Evolutionary conservation across 2,888 invertebrate species (phyloP).

Genomic region (Strigamia maritima): DNA sequence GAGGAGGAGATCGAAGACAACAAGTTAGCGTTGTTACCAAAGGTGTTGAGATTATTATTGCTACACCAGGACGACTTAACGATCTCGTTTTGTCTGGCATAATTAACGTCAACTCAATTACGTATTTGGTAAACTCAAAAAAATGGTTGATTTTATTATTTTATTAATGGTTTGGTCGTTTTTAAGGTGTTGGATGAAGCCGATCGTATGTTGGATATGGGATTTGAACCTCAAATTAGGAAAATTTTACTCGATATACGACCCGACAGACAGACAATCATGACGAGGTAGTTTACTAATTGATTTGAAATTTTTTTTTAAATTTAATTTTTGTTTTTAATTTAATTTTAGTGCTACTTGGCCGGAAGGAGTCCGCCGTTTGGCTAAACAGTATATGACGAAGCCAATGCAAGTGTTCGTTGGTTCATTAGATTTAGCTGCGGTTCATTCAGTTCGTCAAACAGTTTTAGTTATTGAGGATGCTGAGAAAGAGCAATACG

Average conservation of each 20-base stretch:
- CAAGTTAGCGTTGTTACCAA: constrained; percentile 70
- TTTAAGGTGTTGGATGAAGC: constrained; percentile 74
- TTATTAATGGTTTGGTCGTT: neutral
- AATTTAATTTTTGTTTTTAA: neutral
- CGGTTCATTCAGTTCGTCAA: constrained; percentile 83
- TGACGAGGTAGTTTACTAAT: constrained; percentile 69
- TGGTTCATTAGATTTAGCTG: constrained; percentile 75
- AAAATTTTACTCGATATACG: constrained; percentile 74
- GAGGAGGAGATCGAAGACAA: constrained; percentile 75
- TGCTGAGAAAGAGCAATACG: constrained; percentile 64
- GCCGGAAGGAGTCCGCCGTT: constrained; percentile 79
- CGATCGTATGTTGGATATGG: constrained; percentile 65
- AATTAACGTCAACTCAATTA: constrained; percentile 73
- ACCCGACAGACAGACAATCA: constrained; percentile 88
- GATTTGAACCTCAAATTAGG: constrained; percentile 63
- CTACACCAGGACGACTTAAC: constrained; percentile 89
- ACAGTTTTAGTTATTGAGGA: constrained; percentile 70
- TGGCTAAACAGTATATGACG: constrained; percentile 82
- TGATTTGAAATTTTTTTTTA: neutral
- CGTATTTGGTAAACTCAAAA: constrained; percentile 76
- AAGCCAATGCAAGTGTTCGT: constrained; percentile 74
- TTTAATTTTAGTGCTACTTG: constrained; percentile 73
- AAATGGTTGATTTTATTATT: no score
- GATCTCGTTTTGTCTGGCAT: constrained; percentile 71
- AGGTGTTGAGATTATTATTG: constrained; percentile 92